These are phyloP conservation scores for Mellivora capensis DNA, from an alignment of 2,113 vertebrate genomes.

Conservation along the genomic window DNA sequence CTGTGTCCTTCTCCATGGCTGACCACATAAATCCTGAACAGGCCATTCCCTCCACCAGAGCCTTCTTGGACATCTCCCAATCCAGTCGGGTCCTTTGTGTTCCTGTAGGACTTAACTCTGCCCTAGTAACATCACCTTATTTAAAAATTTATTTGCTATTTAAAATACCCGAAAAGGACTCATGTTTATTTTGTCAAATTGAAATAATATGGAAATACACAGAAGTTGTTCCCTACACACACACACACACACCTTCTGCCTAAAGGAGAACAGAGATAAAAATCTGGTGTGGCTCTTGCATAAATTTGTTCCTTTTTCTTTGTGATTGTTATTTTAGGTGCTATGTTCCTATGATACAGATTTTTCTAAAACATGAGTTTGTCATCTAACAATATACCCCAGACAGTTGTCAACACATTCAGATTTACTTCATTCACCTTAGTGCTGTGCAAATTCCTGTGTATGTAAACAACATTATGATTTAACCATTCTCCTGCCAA, in stretches of 20 bases:
- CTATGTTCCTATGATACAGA: neutral
- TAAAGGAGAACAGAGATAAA: neutral
- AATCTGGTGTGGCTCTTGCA: neutral
- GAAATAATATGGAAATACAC: neutral
- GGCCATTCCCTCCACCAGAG: neutral
- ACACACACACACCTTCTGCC: neutral
- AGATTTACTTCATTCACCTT: neutral
- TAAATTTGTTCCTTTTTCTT: neutral
- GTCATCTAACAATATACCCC: neutral
- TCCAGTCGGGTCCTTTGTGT: no score
- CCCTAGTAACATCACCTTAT: neutral
- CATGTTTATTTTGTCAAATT: neutral
- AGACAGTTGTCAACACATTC: neutral
- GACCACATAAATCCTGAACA: accelerated
- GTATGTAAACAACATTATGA: neutral
- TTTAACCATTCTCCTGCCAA: neutral
- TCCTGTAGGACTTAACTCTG: neutral
- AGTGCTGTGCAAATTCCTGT: neutral
- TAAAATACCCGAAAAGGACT: neutral
- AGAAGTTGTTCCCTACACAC: neutral
- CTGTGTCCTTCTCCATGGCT: accelerated
- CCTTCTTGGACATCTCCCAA: neutral
- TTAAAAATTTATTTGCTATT: neutral
- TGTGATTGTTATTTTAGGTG: neutral
- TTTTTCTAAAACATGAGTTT: neutral